Evolutionary conservation across 1,140 invertebrate species (phyloP).

Genomic region (Sogatella furcifera): DNA sequence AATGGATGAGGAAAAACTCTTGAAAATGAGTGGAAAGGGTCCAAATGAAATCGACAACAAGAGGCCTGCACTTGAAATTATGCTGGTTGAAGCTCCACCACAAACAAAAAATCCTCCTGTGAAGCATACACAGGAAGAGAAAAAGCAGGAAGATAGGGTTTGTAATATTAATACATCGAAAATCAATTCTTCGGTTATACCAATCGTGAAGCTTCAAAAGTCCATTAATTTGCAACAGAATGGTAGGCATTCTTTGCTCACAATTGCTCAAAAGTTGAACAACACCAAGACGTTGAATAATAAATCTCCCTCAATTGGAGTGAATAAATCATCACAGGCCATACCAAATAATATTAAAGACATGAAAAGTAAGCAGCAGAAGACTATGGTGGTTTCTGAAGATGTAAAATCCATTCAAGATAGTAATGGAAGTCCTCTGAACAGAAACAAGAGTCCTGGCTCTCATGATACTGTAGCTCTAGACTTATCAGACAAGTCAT

Average conservation of each 20-base stretch:
- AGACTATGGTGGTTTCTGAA: constrained; percentile 4
- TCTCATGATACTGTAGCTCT: constrained; percentile 20
- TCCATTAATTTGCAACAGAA: not conserved
- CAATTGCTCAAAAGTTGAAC: not conserved
- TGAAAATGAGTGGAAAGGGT: constrained; percentile 12
- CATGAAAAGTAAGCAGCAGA: not conserved
- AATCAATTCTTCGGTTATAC: constrained; percentile 8
- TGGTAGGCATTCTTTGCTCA: not conserved
- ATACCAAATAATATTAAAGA: not conserved
- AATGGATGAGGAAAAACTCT: constrained; percentile 24
- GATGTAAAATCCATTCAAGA: constrained; percentile 5
- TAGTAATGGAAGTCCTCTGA: not conserved
- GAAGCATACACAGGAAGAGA: not conserved
- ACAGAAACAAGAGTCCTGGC: not conserved
- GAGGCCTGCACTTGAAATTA: constrained; percentile 27
- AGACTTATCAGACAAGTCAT: constrained; percentile 28
- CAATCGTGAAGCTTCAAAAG: constrained; percentile 7
- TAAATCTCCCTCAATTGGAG: not conserved
- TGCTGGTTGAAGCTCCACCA: constrained; percentile 24
- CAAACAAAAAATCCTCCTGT: not conserved
- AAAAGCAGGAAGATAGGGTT: not conserved
- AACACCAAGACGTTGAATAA: not conserved
- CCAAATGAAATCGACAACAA: constrained; percentile 15
- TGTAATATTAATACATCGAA: not conserved
- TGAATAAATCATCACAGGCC: not conserved